phyloP scores from a whole-genome alignment of 2,888 invertebrate genomes.

The Gnatocerus cornutus region DNA sequence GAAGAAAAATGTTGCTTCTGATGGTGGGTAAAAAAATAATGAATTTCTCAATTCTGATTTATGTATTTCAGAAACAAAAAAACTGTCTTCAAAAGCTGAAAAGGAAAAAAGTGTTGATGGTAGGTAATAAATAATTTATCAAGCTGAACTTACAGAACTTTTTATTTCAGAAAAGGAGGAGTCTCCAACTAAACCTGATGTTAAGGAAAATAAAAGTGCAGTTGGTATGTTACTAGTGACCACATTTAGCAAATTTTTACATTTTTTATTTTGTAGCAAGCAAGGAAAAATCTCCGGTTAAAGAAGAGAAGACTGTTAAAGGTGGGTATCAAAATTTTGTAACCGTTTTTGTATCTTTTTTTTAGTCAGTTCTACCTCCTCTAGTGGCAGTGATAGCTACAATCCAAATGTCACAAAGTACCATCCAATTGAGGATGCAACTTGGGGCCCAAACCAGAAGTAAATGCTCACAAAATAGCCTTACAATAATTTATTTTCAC shows the following conservation, averaged over 20 bases:
- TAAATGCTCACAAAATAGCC: background rate
- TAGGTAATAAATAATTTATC: no score
- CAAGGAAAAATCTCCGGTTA: background rate
- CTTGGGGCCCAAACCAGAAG: conserved; percentile 76
- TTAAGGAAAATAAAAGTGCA: no score
- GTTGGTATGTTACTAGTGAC: no score
- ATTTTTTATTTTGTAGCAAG: no score
- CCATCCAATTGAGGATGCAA: conserved; percentile 88
- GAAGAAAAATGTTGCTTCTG: background rate
- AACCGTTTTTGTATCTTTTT: background rate
- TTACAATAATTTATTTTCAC: background rate
- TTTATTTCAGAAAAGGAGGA: no score
- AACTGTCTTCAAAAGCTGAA: background rate
- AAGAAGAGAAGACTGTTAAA: conserved; percentile 5
- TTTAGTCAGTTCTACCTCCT: background rate
- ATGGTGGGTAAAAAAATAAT: no score
- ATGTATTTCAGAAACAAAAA: no score
- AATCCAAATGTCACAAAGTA: conserved; percentile 83
- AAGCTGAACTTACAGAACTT: no score
- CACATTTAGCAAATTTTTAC: no score
- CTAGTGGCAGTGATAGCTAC: conserved; percentile 71
- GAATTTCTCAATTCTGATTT: no score
- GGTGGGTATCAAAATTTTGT: no score
- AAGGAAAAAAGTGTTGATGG: conserved; percentile 6
- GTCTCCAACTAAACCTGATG: no score